Conservation (phyloP, 2,113 vertebrate species). For the Phyllostomus discolor region DNA sequence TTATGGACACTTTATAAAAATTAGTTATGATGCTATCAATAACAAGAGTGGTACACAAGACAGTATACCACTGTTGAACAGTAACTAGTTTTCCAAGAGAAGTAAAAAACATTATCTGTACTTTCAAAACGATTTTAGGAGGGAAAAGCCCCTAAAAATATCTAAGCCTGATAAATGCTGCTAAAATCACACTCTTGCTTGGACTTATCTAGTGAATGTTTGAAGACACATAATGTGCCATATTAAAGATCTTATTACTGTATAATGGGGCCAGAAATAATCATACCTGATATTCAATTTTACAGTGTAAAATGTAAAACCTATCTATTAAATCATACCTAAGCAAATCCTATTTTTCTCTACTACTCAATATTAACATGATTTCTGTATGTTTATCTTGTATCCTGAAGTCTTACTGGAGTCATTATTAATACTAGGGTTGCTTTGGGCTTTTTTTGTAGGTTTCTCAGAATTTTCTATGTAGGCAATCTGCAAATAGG, state of each 20-base stretch:
- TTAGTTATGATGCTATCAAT: not conserved
- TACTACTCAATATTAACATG: not conserved
- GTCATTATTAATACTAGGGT: not conserved
- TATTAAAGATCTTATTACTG: not conserved
- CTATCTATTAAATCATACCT: not conserved
- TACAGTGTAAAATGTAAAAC: conserved; percentile 1
- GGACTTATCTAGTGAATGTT: not conserved
- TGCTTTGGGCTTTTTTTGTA: not conserved
- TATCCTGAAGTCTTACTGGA: not conserved
- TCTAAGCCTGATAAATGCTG: not conserved
- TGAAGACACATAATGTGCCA: not conserved
- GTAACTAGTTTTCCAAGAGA: not conserved
- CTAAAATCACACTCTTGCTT: not conserved
- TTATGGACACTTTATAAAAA: not conserved
- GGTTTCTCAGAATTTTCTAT: not conserved
- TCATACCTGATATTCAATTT: not conserved
- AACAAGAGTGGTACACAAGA: not conserved
- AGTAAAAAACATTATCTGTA: not conserved
- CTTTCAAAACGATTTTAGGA: not conserved
- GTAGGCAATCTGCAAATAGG: not conserved
- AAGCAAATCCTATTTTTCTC: not conserved
- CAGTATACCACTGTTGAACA: not conserved
- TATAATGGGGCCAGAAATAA: not conserved
- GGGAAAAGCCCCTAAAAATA: not conserved
- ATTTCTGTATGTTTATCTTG: not conserved